Conservation (phyloP, 2,888 invertebrate species). For the Pseudeuparius sepicola region DNA sequence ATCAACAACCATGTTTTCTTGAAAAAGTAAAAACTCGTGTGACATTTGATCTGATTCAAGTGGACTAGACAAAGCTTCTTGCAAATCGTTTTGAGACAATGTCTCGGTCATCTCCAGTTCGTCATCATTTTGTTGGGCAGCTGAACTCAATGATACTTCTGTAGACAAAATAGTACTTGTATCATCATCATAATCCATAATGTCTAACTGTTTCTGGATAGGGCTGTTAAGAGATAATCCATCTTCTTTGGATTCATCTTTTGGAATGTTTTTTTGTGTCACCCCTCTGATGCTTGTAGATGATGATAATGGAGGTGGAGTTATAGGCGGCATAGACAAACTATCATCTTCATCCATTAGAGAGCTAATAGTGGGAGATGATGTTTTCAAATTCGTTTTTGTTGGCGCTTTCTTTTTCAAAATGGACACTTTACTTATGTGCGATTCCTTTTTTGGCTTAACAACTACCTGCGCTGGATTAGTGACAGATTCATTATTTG, state of each 20-base stretch:
- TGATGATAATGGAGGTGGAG: conserved; percentile 37
- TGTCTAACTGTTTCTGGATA: conserved; percentile 40
- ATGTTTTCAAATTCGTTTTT: conserved; percentile 35
- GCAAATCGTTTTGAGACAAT: conserved; percentile 44
- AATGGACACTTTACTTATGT: conserved; percentile 47
- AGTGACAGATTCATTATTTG: conserved; percentile 16
- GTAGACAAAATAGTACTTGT: conserved; percentile 48
- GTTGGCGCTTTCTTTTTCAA: conserved; percentile 44
- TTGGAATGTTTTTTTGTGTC: conserved; percentile 27
- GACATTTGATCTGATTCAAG: conserved; percentile 47
- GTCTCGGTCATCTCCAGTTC: conserved; percentile 49
- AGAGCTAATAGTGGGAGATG: conserved; percentile 39
- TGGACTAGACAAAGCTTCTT: conserved; percentile 51
- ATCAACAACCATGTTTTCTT: conserved; percentile 50
- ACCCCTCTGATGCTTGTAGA: conserved; percentile 25
- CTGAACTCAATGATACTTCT: conserved; percentile 49
- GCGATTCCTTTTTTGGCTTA: conserved; percentile 40
- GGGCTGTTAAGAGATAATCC: too few relatives aligned
- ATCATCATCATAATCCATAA: conserved; percentile 49
- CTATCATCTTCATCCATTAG: conserved; percentile 48
- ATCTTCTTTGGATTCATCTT: conserved; percentile 32
- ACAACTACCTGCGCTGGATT: conserved; percentile 21
- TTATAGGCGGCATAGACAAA: conserved; percentile 46
- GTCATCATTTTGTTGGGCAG: conserved; percentile 47
- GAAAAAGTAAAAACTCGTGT: conserved; percentile 55